A percentile compares a stretch with the other conserved stretches of the same genome.
Conservation (phyloP, 2,888 invertebrate genomes). For the Chymomyza amoena region DNA sequence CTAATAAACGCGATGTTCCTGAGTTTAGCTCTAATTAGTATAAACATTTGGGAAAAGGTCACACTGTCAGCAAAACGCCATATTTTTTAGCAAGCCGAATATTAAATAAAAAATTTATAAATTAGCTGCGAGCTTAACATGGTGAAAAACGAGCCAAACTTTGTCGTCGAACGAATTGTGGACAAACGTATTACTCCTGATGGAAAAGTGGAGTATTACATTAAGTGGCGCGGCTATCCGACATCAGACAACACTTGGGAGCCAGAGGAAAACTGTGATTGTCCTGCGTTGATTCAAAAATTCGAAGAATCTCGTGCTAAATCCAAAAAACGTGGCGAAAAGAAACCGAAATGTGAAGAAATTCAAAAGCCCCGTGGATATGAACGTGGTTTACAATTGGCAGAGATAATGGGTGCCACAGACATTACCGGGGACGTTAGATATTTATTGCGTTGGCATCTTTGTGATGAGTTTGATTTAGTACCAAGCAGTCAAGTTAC, state of each 20-base stretch:
- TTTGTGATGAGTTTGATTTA: conserved; percentile 83
- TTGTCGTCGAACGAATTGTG: conserved; percentile 93
- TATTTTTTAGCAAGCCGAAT: conserved; percentile 4
- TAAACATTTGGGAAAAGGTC: not conserved
- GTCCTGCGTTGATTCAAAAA: conserved; percentile 90
- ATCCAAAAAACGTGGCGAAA: conserved; percentile 79
- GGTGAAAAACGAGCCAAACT: conserved; percentile 82
- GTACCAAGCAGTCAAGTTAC: conserved; percentile 83
- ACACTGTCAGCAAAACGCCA: not conserved
- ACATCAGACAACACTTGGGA: conserved; percentile 97
- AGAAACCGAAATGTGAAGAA: conserved; percentile 80
- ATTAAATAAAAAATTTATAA: not conserved
- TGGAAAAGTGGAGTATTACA: conserved; percentile 85
- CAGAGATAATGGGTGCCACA: conserved; percentile 93
- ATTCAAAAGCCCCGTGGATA: conserved; percentile 86
- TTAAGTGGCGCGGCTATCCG: conserved; percentile 90
- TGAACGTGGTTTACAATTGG: conserved; percentile 87
- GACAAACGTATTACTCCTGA: conserved; percentile 86
- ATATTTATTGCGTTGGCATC: conserved; percentile 94
- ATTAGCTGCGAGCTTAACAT: conserved; percentile 36
- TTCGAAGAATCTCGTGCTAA: conserved; percentile 87
- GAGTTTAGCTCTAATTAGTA: not conserved
- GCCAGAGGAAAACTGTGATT: conserved; percentile 94
- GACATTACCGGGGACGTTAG: conserved; percentile 92
- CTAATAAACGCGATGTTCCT: not conserved